A percentile compares a stretch with the other conserved stretches of the same genome.
Conservation (phyloP, 2,113 vertebrate species). For the Phyllopteryx taeniolatus region DNA sequence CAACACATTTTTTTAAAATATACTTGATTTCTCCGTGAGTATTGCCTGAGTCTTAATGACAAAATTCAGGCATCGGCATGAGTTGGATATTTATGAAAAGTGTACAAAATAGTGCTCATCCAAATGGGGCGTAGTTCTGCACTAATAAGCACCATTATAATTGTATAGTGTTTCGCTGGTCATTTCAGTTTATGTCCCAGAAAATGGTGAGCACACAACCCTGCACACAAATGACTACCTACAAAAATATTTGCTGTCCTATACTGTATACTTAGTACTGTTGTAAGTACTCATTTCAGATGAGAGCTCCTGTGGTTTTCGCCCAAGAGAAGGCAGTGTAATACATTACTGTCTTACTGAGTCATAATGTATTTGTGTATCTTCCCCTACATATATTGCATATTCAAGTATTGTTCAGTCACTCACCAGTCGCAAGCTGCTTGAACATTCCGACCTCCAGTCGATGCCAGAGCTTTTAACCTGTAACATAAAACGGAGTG, state of each 20-base stretch:
- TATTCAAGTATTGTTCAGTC: slow-evolving; percentile 23
- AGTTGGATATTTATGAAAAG: background rate
- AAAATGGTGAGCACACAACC: background rate
- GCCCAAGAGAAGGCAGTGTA: slow-evolving; percentile 37
- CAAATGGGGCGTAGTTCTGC: too few relatives aligned
- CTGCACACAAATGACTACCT: background rate
- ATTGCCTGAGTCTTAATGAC: background rate
- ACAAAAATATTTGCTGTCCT: background rate
- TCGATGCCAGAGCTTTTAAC: slow-evolving; percentile 93
- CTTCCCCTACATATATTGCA: background rate
- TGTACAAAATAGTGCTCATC: background rate
- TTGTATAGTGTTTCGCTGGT: background rate
- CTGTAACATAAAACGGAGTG: slow-evolving; percentile 63
- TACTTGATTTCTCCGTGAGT: too few relatives aligned
- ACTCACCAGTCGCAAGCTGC: slow-evolving; percentile 97
- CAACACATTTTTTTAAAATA: too few relatives aligned
- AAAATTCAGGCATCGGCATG: background rate
- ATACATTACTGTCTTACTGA: background rate
- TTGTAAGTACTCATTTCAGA: background rate
- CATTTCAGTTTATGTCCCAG: background rate
- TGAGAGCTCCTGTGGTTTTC: background rate
- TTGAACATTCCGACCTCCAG: slow-evolving; percentile 93
- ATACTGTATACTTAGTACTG: background rate
- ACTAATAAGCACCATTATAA: background rate
- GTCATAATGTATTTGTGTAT: slow-evolving; percentile 17